phyloP scores from a whole-genome alignment of 35 echinoderm and acorn worm species.

The Anneissia japonica region DNA sequence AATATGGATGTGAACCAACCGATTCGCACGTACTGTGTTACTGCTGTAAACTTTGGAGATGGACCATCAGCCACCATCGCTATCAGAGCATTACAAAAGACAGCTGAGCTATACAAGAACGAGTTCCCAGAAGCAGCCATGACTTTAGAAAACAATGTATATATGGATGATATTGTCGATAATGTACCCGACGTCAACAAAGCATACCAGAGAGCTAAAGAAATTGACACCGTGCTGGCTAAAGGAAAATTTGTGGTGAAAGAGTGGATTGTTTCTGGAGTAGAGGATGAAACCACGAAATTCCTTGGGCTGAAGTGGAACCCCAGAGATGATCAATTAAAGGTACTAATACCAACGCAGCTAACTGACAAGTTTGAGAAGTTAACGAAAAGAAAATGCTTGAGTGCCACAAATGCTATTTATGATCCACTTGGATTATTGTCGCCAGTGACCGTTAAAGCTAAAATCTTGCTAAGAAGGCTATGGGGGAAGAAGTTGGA shows the following conservation, averaged over 20 bases:
- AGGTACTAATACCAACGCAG: too few species aligned
- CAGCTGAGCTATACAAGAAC: too few species aligned
- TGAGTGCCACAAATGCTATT: constrained; percentile 13
- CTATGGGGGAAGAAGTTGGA: constrained; percentile 35
- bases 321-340: background rate
- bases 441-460: constrained; percentile 37
- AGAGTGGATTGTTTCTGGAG: constrained; percentile 13
- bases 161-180: constrained; percentile 13
- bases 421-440: constrained; percentile 32
- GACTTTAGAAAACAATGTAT: background rate
- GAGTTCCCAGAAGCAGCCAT: too few species aligned
- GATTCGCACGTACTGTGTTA: constrained; percentile 11
- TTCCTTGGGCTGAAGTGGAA: constrained; percentile 7
- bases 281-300: background rate
- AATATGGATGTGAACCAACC: background rate
- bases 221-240: background rate
- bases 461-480: constrained; percentile 42
- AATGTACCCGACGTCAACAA: background rate
- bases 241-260: constrained; percentile 4
- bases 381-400: constrained; percentile 1
- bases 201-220: background rate
- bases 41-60: constrained; percentile 36
- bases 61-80: too few species aligned
- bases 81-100: too few species aligned
- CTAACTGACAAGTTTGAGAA: too few species aligned